Evolutionary conservation across 2,113 vertebrate species (phyloP), one percentile per base, ranked within the genome.

Genomic region (Lepisosteus osseus): DNA sequence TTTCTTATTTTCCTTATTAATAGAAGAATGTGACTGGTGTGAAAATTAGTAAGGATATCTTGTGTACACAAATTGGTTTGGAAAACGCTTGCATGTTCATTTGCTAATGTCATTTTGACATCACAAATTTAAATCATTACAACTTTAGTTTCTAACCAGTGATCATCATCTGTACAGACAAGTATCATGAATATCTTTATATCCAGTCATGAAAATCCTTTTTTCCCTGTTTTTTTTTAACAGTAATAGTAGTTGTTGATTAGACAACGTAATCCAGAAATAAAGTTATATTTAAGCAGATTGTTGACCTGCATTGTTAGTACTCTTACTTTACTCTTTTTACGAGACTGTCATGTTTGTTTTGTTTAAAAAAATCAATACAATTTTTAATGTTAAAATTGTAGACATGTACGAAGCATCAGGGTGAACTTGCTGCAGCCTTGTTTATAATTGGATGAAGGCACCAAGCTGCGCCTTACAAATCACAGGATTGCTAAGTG

Each of bases 1-100:
- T 80, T 75, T 69, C 14, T 74, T 75, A 79, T 71, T 55, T 15
- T 14, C 7, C 29, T 29, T 29, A 2, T 29, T 29, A 29, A 29
- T 29, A 51, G 12, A 66, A 66, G 44, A 14, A 66, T 14, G 45
- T 44, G 64, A 47, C 43, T 66, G 13, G 42, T n/a, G 13, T 66
- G 43, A 12, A 65, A 65, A 43, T 41, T 42, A 66, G 64, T 45
- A 66, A 44, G 7, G 13, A 15, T 66, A 44, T 66, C 40, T 66
- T 45, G 14, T 45, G 43, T 11, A 66, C 9, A 51, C 9, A 51
- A 51, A 66, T 41, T 66, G 45, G 64, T 45, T 45, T 66, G 64
- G 14, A 66, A 44, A 45, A 66, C 45, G 44, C 14, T 65, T 65
- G 62, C 29, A 5, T 47, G 64, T 44, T 14, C n/a, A 47, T 66